Percentiles rank a stretch among this genome's conserved stretches.
Evolutionary conservation across 2,797 vertebrate genomes (phyloP).

Genomic region (Pitangus sulphuratus): DNA sequence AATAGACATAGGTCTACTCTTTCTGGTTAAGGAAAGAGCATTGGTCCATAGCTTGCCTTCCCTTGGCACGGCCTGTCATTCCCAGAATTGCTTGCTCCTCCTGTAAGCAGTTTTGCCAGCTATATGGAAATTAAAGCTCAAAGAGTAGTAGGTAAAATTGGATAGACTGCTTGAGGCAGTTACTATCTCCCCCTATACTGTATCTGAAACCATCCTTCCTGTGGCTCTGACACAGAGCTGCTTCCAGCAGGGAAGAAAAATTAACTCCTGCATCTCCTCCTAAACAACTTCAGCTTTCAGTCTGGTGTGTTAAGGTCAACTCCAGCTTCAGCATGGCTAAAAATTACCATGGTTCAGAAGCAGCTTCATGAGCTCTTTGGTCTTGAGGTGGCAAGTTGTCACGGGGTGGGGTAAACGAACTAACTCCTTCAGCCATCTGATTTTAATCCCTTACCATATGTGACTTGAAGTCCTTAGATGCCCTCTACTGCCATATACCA

Average conservation of each 20-base stretch:
- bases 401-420: background rate
- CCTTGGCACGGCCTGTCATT: background rate
- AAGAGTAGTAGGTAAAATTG: background rate
- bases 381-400: background rate
- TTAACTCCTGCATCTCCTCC: background rate
- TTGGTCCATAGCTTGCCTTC: background rate
- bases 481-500: constrained; percentile 52
- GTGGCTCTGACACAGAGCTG: background rate
- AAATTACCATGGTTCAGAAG: background rate
- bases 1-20: background rate
- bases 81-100: background rate
- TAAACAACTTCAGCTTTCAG: background rate
- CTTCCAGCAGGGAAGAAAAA: background rate
- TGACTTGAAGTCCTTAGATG: constrained; percentile 65
- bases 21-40: background rate
- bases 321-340: background rate
- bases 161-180: background rate
- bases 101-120: background rate
- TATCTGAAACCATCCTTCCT: background rate
- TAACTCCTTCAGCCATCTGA: constrained; percentile 33
- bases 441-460: constrained; percentile 40
- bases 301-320: background rate
- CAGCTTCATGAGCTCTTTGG: background rate
- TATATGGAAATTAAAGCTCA: background rate
- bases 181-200: background rate